A percentile compares a stretch with the other conserved stretches of the same genome.
phyloP scores from a whole-genome alignment of 2,797 vertebrate genomes.

The Petrocephalus sullivani region DNA sequence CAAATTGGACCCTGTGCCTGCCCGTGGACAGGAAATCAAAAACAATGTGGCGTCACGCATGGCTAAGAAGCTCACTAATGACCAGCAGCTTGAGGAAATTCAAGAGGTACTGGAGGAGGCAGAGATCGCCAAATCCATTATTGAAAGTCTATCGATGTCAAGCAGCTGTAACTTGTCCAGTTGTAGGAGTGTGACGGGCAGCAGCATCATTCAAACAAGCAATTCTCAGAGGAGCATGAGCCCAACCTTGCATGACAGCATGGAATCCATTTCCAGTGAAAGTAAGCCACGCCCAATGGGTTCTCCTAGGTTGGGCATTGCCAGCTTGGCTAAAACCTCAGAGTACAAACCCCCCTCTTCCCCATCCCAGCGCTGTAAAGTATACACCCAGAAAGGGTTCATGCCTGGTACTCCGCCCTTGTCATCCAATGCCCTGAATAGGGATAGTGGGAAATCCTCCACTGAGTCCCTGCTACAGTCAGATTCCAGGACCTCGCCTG shows the following conservation, averaged over 20 bases:
- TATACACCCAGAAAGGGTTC: slow-evolving; percentile 93
- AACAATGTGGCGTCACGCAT: slow-evolving; percentile 47
- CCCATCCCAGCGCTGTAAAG: slow-evolving; percentile 89
- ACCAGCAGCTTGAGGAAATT: slow-evolving; percentile 68
- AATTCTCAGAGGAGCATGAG: slow-evolving; percentile 67
- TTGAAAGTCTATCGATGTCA: slow-evolving; percentile 59
- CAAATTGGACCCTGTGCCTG: slow-evolving; percentile 54
- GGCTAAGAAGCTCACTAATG: slow-evolving; percentile 61
- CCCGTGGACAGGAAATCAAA: slow-evolving; percentile 45
- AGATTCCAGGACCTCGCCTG: slow-evolving; percentile 80
- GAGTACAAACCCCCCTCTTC: slow-evolving; percentile 89
- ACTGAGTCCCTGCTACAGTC: slow-evolving; percentile 70
- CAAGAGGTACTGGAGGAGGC: slow-evolving; percentile 73
- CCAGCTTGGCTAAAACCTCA: slow-evolving; percentile 88
- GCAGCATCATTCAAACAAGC: slow-evolving; percentile 52
- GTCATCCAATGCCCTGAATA: slow-evolving; percentile 64
- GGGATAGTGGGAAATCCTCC: slow-evolving; percentile 62
- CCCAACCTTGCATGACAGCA: slow-evolving; percentile 74
- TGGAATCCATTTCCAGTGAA: slow-evolving; percentile 73
- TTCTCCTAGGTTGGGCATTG: slow-evolving; percentile 86
- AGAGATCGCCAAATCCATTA: slow-evolving; percentile 60
- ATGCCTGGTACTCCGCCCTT: slow-evolving; percentile 71
- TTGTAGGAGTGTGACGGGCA: slow-evolving; percentile 72
- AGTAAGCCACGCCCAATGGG: slow-evolving; percentile 82
- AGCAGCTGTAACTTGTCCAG: slow-evolving; percentile 67